A percentile compares a stretch with the other conserved stretches of the same genome.
Conservation (phyloP, 2,888 invertebrate species). For the Aromia moschata region DNA sequence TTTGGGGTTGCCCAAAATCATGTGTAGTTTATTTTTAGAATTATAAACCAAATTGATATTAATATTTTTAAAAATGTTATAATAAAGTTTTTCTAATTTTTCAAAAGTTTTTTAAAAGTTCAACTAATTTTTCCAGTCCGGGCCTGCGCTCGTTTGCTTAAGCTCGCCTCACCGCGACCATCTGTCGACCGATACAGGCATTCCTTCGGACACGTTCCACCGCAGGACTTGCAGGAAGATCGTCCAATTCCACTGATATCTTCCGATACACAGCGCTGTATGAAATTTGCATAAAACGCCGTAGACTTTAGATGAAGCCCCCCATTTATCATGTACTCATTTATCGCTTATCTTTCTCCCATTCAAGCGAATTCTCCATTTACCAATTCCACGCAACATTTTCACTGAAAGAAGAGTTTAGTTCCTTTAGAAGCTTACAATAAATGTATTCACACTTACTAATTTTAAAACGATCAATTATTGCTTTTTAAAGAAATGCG, state of each 20-base stretch:
- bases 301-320: conserved; percentile 27
- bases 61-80: not conserved
- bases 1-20: too few species aligned
- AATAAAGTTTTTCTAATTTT: not conserved
- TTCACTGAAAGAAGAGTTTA: too few species aligned
- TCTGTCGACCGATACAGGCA: conserved; percentile 51
- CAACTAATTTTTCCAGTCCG: conserved; percentile 20
- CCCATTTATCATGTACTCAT: conserved; percentile 24
- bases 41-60: too few species aligned
- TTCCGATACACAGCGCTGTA: conserved; percentile 33
- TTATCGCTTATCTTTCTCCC: too few species aligned
- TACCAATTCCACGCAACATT: too few species aligned
- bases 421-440: too few species aligned
- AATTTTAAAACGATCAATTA: too few species aligned
- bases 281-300: conserved; percentile 39
- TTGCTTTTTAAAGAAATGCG: too few species aligned
- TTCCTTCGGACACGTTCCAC: conserved; percentile 46
- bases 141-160: conserved; percentile 51
- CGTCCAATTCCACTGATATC: conserved; percentile 44
- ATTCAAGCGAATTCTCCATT: too few species aligned
- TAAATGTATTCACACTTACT: too few species aligned
- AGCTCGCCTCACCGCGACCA: conserved; percentile 58
- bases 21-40: too few species aligned
- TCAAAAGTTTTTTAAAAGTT: not conserved
- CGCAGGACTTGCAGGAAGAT: conserved; percentile 39